These are phyloP conservation scores for Habroteleia sp. DNA, from an alignment of 2,888 invertebrate genomes.

Conservation along the genomic window DNA sequence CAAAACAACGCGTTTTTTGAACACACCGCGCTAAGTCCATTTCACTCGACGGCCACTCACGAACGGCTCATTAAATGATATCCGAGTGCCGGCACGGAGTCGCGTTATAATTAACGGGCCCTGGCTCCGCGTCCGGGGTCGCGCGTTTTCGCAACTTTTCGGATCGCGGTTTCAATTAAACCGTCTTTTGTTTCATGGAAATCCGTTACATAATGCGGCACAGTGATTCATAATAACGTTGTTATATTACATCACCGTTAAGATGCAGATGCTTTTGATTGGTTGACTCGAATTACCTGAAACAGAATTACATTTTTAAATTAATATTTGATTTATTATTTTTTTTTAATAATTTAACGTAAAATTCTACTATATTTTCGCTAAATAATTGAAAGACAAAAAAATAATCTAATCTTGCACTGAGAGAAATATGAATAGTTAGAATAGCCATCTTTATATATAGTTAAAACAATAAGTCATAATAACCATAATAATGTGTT, in stretches of 20 bases:
- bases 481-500: no score
- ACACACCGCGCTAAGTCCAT: slow-evolving; percentile 24
- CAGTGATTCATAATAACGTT: not conserved
- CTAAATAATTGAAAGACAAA: no score
- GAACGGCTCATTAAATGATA: slow-evolving; percentile 43
- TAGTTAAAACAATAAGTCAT: no score
- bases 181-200: slow-evolving; percentile 7
- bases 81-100: slow-evolving; percentile 23
- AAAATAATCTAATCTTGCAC: no score
- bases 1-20: slow-evolving; percentile 22
- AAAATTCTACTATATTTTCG: no score
- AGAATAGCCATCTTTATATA: no score
- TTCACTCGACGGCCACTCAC: slow-evolving; percentile 31
- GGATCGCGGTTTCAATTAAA: slow-evolving; percentile 20
- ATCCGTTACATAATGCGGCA: slow-evolving; percentile 13
- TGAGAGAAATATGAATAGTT: no score
- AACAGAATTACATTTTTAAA: no score
- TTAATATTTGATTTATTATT: no score
- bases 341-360: no score
- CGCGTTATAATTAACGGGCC: slow-evolving; percentile 43
- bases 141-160: slow-evolving; percentile 47
- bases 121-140: slow-evolving; percentile 26
- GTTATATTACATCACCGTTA: slow-evolving; percentile 3
- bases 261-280: not conserved
- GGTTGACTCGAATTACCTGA: not conserved